Conservation (phyloP, 1,140 invertebrate genomes). For the Hermetia illucens region DNA sequence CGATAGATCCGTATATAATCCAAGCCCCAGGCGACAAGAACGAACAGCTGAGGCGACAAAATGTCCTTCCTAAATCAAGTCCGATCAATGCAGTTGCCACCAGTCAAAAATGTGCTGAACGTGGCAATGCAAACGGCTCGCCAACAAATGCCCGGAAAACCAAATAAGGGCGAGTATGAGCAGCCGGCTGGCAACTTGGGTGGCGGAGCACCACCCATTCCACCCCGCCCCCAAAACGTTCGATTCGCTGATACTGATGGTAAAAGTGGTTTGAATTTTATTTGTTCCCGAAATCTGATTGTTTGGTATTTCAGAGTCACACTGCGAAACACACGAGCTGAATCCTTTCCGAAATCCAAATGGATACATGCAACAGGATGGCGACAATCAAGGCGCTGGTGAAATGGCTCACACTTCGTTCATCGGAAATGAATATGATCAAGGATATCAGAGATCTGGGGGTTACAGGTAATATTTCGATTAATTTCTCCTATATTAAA, state of each 20-base stretch:
- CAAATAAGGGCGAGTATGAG: slow-evolving; percentile 18
- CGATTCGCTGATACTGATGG: slow-evolving; percentile 43
- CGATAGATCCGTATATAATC: too few relatives aligned
- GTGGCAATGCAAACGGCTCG: slow-evolving; percentile 66
- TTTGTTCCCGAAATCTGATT: too few relatives aligned
- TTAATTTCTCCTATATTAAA: too few relatives aligned
- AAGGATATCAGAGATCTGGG: slow-evolving; percentile 30
- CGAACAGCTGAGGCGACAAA: not conserved
- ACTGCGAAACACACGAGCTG: slow-evolving; percentile 12
- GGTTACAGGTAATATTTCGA: slow-evolving; percentile 28
- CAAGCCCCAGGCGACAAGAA: too few relatives aligned
- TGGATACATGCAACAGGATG: slow-evolving; percentile 16
- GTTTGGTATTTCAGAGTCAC: not conserved
- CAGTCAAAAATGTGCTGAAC: slow-evolving; percentile 56
- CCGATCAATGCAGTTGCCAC: slow-evolving; percentile 39
- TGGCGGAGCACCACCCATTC: slow-evolving; percentile 35
- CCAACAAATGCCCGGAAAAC: slow-evolving; percentile 57
- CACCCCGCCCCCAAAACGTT: slow-evolving; percentile 40
- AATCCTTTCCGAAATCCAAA: slow-evolving; percentile 27
- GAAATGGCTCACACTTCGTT: slow-evolving; percentile 25
- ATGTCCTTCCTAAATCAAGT: slow-evolving; percentile 30
- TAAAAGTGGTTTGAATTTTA: slow-evolving; percentile 34
- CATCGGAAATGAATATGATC: slow-evolving; percentile 22
- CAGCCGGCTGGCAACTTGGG: slow-evolving; percentile 22
- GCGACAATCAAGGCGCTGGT: slow-evolving; percentile 13